These are phyloP conservation scores for Xenops minutus DNA, from an alignment of 2,797 vertebrate species.

Conservation along the genomic window DNA sequence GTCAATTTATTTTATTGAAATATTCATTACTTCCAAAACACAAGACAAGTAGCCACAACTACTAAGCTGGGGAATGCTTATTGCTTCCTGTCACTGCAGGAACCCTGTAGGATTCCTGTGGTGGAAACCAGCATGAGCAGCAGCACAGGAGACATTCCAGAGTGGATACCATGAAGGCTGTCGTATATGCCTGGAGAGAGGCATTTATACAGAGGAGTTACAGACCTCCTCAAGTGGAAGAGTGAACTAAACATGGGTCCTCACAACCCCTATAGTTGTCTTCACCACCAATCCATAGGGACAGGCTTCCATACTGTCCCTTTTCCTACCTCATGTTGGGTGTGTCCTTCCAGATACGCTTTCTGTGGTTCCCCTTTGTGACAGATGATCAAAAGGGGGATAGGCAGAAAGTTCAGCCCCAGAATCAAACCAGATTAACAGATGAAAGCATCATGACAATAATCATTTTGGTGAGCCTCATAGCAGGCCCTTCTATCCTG, in stretches of 20 bases:
- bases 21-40: background rate
- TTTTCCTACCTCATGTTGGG: background rate
- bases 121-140: background rate
- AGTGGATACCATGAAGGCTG: accelerated
- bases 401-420: background rate
- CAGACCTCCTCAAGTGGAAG: background rate
- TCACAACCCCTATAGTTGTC: background rate
- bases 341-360: background rate
- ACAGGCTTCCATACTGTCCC: background rate
- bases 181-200: background rate
- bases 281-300: background rate
- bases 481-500: background rate
- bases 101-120: background rate
- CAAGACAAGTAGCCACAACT: background rate
- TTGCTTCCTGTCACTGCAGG: background rate
- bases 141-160: background rate
- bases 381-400: background rate
- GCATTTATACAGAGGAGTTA: background rate
- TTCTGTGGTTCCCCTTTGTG: background rate
- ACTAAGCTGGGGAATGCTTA: background rate
- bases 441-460: background rate
- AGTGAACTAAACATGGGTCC: background rate
- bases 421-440: background rate
- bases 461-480: background rate
- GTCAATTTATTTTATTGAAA: background rate